A percentile compares a stretch with the other conserved stretches of the same genome.
phyloP scores from a whole-genome alignment of 2,113 vertebrate species.

The Craseonycteris thonglongyai region DNA sequence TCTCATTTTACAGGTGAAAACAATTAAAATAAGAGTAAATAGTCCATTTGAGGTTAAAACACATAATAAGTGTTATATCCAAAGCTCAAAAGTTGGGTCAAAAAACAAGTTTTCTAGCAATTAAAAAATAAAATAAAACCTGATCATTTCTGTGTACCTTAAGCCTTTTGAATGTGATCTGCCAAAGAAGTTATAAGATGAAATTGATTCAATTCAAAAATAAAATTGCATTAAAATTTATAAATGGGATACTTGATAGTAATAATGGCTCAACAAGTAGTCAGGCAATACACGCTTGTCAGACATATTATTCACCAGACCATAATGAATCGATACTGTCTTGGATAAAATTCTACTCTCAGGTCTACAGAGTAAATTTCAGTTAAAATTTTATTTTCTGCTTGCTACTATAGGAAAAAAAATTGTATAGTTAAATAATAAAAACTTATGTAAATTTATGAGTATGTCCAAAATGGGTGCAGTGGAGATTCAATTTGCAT shows the following conservation, averaged over 20 bases:
- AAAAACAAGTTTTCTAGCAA: neutral
- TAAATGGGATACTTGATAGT: constrained; percentile 13
- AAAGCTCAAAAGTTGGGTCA: too few relatives aligned
- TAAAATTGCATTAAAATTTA: constrained; percentile 22
- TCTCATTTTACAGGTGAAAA: neutral
- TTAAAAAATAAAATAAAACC: neutral
- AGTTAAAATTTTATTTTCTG: neutral
- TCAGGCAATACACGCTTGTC: neutral
- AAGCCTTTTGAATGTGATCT: neutral
- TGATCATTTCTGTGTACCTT: neutral
- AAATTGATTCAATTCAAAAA: neutral
- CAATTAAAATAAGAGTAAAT: neutral
- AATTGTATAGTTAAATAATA: neutral
- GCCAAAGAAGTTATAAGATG: neutral
- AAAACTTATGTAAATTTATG: neutral
- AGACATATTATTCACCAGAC: neutral
- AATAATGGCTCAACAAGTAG: neutral
- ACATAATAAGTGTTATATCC: neutral
- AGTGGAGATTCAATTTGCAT: neutral
- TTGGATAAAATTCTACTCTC: constrained; percentile 1
- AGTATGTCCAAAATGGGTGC: neutral
- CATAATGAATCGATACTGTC: constrained; percentile 17
- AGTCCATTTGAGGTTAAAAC: neutral
- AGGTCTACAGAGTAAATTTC: neutral
- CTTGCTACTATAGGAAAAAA: neutral